Evolutionary conservation across 2,888 invertebrate genomes (phyloP), one percentile per base, ranked within the genome.

Genomic region (Neoscelio sp.): DNA sequence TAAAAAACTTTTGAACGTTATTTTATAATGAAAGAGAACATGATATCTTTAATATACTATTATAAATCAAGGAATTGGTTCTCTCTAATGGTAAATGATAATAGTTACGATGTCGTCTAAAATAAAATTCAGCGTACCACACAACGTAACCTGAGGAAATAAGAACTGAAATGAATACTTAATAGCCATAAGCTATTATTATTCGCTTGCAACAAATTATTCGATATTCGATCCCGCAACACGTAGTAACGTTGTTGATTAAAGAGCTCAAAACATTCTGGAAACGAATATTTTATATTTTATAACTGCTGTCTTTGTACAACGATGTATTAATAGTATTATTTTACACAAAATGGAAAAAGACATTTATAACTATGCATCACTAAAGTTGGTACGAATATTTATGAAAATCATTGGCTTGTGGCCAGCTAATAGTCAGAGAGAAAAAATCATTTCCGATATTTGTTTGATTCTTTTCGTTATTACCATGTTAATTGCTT

Each of bases 401-500:
- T 64, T 13, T 23, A 73, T 73, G 73, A 64, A 30, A 50, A 56
- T 54, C 13, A 30, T 73, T 30, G 73, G 73, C n/a, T 20, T 73
- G 1, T 73, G 73, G 73, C 64, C 64, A 23, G n/a, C 73, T 1
- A 64, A 56, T 15, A 54, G 2, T 48, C 5, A 2, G 8, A 52
- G 38, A 20, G 73, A 73, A 13, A 54, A 56, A 56, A 26, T 54
- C 7, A 15, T 60, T 35, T 28, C 71, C 0, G 13, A 60, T 1
- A 8, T 70, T 40, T 58, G 38, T 20, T 13, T 42, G 48, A 20
- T 18, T 3, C 38, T 4, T 48, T 58, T 48, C n/a, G 13, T 15
- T 1, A 35, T 68, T 1, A 48, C 58, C 0, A 58, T 58, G 58
- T 2, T 68, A 2, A 5, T 48, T 2, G 58, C 58, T 3, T 58